phyloP scores from a whole-genome alignment of 2,888 invertebrate genomes.

The Oeneis ivallda region DNA sequence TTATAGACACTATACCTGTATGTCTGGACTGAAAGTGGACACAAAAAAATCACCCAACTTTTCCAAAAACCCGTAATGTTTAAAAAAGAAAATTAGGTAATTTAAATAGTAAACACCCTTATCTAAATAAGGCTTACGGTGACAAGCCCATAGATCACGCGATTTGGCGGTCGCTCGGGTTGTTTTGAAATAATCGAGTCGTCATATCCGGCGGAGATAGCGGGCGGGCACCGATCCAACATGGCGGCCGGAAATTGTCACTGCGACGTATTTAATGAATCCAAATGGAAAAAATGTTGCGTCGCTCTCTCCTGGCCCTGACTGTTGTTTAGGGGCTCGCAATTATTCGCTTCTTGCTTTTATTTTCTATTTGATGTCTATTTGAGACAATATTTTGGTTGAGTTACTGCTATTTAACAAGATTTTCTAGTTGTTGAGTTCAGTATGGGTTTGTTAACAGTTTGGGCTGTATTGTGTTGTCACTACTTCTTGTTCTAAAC shows the following conservation, averaged over 20 bases:
- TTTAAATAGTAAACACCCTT: slow-evolving; percentile 3
- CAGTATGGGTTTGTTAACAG: no score
- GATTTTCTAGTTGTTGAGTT: no score
- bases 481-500: no score
- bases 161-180: slow-evolving; percentile 29
- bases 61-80: neutral
- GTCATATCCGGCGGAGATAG: slow-evolving; percentile 59
- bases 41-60: neutral
- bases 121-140: slow-evolving; percentile 11
- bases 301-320: slow-evolving; percentile 12
- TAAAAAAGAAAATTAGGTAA: neutral
- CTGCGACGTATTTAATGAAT: slow-evolving; percentile 59
- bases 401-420: neutral
- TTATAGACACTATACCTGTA: no score
- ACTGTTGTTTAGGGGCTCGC: slow-evolving; percentile 33
- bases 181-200: slow-evolving; percentile 57
- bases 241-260: slow-evolving; percentile 66
- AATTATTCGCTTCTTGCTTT: slow-evolving; percentile 27
- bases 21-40: no score
- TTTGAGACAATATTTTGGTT: neutral
- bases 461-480: no score
- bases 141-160: slow-evolving; percentile 29
- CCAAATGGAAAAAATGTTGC: slow-evolving; percentile 49
- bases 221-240: slow-evolving; percentile 56
- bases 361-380: slow-evolving; percentile 1